Evolutionary conservation across 2,888 invertebrate genomes (phyloP).

Genomic region (Agrotis segetum): DNA sequence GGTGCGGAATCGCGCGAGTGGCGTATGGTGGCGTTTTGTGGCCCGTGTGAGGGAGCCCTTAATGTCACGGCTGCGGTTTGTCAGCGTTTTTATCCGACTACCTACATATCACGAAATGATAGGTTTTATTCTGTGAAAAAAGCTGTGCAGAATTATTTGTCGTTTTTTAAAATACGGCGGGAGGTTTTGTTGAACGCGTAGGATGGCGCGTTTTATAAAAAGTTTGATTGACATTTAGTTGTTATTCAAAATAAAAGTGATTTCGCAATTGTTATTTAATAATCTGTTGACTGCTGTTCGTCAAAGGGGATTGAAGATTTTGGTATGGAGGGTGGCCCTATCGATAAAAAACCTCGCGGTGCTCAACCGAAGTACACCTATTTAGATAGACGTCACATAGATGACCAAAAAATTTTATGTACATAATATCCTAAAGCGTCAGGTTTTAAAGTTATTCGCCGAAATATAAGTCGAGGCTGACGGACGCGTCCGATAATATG

Average conservation of each 20-base stretch:
- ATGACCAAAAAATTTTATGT: too few species aligned
- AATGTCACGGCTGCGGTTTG: constrained; percentile 48
- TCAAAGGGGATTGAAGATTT: too few species aligned
- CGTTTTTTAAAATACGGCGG: constrained; percentile 33
- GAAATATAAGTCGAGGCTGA: too few species aligned
- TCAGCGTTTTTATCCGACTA: constrained; percentile 46
- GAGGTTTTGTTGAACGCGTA: not conserved
- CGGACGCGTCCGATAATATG: too few species aligned
- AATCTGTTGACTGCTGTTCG: not conserved
- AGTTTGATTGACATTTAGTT: constrained; percentile 2
- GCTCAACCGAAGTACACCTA: too few species aligned
- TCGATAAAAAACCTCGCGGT: too few species aligned
- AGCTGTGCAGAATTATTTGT: constrained; percentile 11
- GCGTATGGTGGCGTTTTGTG: too few species aligned
- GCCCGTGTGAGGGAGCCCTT: not conserved
- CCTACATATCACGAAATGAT: constrained; percentile 45
- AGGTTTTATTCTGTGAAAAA: constrained; percentile 28
- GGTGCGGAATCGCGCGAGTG: too few species aligned
- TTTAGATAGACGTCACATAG: too few species aligned
- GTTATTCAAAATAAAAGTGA: constrained; percentile 2
- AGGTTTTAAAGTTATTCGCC: too few species aligned
- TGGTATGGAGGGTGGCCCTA: too few species aligned
- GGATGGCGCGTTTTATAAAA: not conserved
- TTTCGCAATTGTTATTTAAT: not conserved
- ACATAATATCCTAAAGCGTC: too few species aligned